Evolutionary conservation across 2,113 vertebrate genomes (phyloP), one percentile per base, ranked within the genome.

Genomic region (Microcebus tavaratra): DNA sequence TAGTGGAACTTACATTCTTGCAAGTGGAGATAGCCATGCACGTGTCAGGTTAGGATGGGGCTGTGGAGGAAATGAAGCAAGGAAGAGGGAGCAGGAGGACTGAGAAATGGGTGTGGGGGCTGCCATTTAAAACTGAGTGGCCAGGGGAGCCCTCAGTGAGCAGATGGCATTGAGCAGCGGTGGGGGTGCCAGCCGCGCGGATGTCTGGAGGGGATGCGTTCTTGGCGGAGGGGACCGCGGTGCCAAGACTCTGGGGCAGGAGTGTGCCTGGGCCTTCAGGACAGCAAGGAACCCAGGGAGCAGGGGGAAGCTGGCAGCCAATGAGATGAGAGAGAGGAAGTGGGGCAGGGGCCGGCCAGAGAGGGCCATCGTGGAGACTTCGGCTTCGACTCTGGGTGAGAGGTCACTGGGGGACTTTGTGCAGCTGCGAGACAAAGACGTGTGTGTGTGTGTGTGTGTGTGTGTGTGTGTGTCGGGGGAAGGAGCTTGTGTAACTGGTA

Each of bases 131-230:
- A 34, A 4, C 8, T 1, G 13, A 42, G 53, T 4, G 27, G n/a
- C 63, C 6, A 18, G 0, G 2, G 61, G 20, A 75, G 76, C 0
- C 73, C 23, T 59, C 14, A 0, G 12, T 2, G 29, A n/a, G 72
- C 39, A 48, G 68, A 7, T 0, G n/a, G 34, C 55, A 31, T 34
- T 36, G 61, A 86, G 39, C n/a, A 48, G 67, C 29, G 8, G 15
- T 4, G 27, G 57, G 34, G 67, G 10, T 31, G 39, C 6, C 25
- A 45, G 36, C 11, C 14, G 11, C 18, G 17, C 20, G 5, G n/a
- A 11, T 34, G 39, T 48, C 27, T 39, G 20, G 75, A 39, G 39
- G 25, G 36, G 14, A 27, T 14, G 18, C 3, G 0, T 59, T 68
- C 81, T 36, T 3, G 55, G 53, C 42, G 48, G 23, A 45, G n/a